Base-by-base conservation (phyloP, 2,888 invertebrate species). In the Platycheirus albimanus region DNA sequence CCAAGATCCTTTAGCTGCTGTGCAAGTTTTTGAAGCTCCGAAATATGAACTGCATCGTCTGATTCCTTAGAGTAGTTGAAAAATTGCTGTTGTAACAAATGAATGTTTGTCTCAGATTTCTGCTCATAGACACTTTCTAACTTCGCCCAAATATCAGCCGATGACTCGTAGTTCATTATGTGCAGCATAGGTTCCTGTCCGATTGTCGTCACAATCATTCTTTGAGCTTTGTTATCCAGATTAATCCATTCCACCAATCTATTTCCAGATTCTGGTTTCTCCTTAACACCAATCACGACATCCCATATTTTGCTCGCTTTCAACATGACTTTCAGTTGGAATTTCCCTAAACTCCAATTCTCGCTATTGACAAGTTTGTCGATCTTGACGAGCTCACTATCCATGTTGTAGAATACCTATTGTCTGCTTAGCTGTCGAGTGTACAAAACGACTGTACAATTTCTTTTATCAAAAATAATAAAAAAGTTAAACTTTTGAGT, bases 41-140 rank as follows among this genome's bases (percentile, higher is more conserved):
- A 63, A 19, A 86, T 74, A 15, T 85, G 79, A 30, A 58, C 51
- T 30, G 85, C 75, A 17, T 85, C 85, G 8, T 78, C 71, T 15
- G 78, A 49, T 15, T 71, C 70, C 13, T 84, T 86, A 36, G 70
- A 52, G 38, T 78, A 85, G 17, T 58, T 36, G 20, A 85, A 87
- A 86, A 86, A 24, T 28, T 87, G 64, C 41, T 89, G 88, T 33
- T 89, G 89, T 2, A 89, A 33, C 11, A 88, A 85, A 84, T 89
- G 87, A 4, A 89, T 80, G 13, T 81, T 88, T 1, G 87, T 88
- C 36, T 87, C 87, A 0, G 87, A 86, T 67, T 87, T 89, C 61
- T 88, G 88, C 54, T 89, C 88, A 70, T 87, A 89, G 0, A 89
- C 72, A 13, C 70, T 84, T 38, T 85, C 72, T 20, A 85, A 30